Conservation (phyloP, 1,140 invertebrate species). For the Drosophila bocki region DNA sequence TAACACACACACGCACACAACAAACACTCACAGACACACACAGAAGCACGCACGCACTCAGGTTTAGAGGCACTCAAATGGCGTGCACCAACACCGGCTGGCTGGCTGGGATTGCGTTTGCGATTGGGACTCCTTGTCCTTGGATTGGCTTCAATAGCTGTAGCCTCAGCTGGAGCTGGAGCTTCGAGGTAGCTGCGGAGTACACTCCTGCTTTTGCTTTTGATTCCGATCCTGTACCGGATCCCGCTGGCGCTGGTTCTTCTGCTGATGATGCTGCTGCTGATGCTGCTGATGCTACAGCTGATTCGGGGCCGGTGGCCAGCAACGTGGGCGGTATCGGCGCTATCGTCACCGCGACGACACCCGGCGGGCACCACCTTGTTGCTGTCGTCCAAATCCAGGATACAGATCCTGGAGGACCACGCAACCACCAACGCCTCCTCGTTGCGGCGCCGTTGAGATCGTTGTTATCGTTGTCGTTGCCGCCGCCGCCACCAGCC, state of each 20-base stretch:
- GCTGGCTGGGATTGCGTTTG: conserved; percentile 24
- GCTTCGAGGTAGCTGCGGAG: conserved; percentile 23
- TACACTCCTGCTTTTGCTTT: not conserved
- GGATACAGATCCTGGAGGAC: conserved; percentile 46
- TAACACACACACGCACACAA: conserved; percentile 15
- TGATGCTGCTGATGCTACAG: conserved; percentile 26
- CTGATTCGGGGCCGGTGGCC: conserved; percentile 40
- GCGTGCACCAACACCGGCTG: conserved; percentile 27
- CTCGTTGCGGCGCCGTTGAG: conserved; percentile 68
- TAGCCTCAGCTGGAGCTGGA: conserved; percentile 26
- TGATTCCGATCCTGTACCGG: not conserved
- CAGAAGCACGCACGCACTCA: conserved; percentile 6
- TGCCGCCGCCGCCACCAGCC: conserved; percentile 57
- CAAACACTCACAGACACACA: conserved; percentile 20
- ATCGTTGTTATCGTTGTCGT: conserved; percentile 59
- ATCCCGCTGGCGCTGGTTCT: conserved; percentile 10
- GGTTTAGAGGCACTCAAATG: conserved; percentile 41
- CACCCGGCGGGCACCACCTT: conserved; percentile 36
- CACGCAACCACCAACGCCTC: conserved; percentile 56
- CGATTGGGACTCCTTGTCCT: not conserved
- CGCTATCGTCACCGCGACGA: conserved; percentile 57
- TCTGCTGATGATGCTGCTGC: conserved; percentile 7
- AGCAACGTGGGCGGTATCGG: conserved; percentile 57
- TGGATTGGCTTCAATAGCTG: conserved; percentile 21
- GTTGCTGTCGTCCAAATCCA: conserved; percentile 29